Base-by-base conservation (phyloP, 2,113 vertebrate genomes). In the Sylvietta virens region DNA sequence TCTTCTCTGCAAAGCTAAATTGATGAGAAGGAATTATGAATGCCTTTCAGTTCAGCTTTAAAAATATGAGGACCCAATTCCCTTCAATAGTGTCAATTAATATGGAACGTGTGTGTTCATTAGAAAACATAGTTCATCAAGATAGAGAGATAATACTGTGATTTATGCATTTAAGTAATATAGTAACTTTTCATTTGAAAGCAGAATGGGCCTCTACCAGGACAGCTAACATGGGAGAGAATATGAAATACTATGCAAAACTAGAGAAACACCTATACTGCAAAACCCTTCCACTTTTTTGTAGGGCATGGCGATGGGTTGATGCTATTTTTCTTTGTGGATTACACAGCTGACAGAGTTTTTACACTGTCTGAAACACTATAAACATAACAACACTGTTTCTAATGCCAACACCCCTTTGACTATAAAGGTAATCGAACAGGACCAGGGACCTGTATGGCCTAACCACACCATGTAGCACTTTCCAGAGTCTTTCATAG, bases 1-100 rank as follows among this genome's bases (percentile, higher is more conserved):
- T 81, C 70, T 64, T 71, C 28, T 66, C 57, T 85, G 89, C 77
- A 62, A 92, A 94, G 53, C 53, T 84, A 88, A 90, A 95, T 92
- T 72, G 73, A 78, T 89, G 77, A 91, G 86, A 95, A 94, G 94
- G 47, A 94, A 95, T 97, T 95, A 92, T 84, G 61, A 88, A 94
- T 88, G 83, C 86, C 40, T 96, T 89, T 97, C 89, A 83, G 89
- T 96, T 95, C 94, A 95, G 95, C 91, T 94, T 95, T 64, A 89
- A 92, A 95, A 92, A 79, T 64, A 79, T 1, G 47, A 95, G 48
- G 28, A 72, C n/a, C 4, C 53, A 86, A 67, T 67, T 92, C 56
- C 37, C 20, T 92, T 89, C 70, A 53, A 72, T 13, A 53, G 16
- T 42, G n/a, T 81, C 65, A 92, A 88, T 95, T 79, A 86, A 87